Base-by-base conservation (phyloP, 2,113 vertebrate genomes). In the Origma solitaria region DNA sequence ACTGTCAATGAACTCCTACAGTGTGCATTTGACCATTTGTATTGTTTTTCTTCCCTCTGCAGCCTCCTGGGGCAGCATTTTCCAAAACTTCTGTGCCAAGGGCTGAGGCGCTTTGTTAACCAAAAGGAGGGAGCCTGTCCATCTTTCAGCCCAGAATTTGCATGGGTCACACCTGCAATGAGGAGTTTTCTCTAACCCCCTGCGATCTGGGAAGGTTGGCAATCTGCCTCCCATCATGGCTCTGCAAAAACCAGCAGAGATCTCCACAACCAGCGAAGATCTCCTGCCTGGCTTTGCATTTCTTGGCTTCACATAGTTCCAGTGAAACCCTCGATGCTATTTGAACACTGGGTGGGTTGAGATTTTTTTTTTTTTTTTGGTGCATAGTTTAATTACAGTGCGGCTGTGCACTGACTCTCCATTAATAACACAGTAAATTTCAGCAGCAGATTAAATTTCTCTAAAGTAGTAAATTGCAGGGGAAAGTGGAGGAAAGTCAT, bases 391-490 rank as follows among this genome's bases (percentile, higher is more conserved):
- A 97, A 98, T 99, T 98, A 98, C 78, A 65, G 88, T 50, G 61
- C 86, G 91, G 88, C 98, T 94, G 27, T 62, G 95, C 96, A 68
- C 97, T 66, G 96, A 88, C 96, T 98, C 94, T 97, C 97, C 98
- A 97, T 98, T 98, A 98, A 98, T 98, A 98, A 98, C 98, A 98
- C 98, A 98, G 98, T 94, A 92, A 92, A 92, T 97, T 96, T 96
- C 97, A 97, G 98, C 65, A 38, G 91, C 91, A 98, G 98, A 99
- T 98, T 98, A 98, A 98, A 99, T 97, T 98, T 98, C 98, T 97
- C 90, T 84, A 94, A 96, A 98, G 96, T 97, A 96, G 93, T 92
- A 93, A 97, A 95, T 96, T 97, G 97, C 94, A 92, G 45, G 53
- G 95, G 96, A 97, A 97, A 96, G 96, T 81, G 92, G 87, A 92